Conservation (phyloP, 92 coral and sea anemone species). For the Epizoanthus rinbou region DNA sequence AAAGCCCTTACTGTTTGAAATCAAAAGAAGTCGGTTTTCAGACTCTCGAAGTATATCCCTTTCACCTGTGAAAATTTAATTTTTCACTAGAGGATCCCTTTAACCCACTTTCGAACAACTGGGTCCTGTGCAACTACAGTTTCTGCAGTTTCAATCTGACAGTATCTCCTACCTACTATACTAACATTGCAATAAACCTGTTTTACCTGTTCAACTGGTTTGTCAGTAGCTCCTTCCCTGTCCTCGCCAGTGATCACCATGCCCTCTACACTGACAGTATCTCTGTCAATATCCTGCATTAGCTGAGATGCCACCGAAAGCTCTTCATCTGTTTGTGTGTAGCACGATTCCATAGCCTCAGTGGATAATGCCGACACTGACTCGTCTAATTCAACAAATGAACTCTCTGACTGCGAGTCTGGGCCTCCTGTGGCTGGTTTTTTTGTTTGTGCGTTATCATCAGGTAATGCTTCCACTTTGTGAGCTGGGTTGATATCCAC, state of each 20-base stretch:
- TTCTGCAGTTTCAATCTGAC: too few species aligned
- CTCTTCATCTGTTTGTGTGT: constrained; percentile 49
- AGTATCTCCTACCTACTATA: background rate
- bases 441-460: background rate
- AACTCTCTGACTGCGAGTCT: constrained; percentile 51
- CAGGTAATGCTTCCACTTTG: background rate
- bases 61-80: too few species aligned
- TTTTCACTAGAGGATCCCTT: too few species aligned
- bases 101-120: too few species aligned
- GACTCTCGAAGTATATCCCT: too few species aligned
- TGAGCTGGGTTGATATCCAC: background rate
- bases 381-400: constrained; percentile 57
- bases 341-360: constrained; percentile 56
- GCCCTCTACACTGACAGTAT: constrained; percentile 74
- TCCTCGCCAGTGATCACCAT: constrained; percentile 80
- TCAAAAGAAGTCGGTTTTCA: too few species aligned
- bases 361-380: constrained; percentile 46
- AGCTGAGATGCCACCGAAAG: constrained; percentile 89
- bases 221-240: constrained; percentile 60
- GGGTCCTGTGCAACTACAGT: too few species aligned
- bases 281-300: constrained; percentile 81
- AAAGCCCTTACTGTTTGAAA: too few species aligned
- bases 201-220: constrained; percentile 62
- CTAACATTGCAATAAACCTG: background rate
- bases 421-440: constrained; percentile 38